Base-by-base conservation (phyloP, 2,797 vertebrate species). In the Lacerta bilineata region DNA sequence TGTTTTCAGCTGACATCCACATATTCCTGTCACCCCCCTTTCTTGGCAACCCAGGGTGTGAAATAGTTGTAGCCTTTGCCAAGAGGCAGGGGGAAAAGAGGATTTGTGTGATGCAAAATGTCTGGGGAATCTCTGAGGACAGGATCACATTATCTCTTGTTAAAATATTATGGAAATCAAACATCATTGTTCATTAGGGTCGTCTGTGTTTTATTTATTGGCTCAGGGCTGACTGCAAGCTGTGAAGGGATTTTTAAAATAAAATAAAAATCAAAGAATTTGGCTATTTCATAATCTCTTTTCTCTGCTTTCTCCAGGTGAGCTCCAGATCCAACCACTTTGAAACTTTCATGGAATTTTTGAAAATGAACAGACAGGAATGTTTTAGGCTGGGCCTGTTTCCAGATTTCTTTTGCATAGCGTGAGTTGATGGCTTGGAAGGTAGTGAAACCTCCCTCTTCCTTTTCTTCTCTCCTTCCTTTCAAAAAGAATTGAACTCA, bases 301-400 rank as follows among this genome's bases (percentile, higher is more conserved):
- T 11, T 39, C 33, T 43, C 20, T 43, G 11, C 27, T 20, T 20
- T 90, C 87, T 94, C 55, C 91, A 93, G 93, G 89, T 33, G 90
- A 81, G 80, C 89, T 94, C 92, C 75, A 36, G 91, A 90, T 88
- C 91, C 91, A 90, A 93, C 64, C 5, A 11, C 66, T 77, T 61
- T 27, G n/a, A 83, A 92, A 93, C 91, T 33, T 1, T 55, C 15
- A 83, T 83, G 84, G 71, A 81, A 71, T 93, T 88, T 93, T 23
- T 64, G 90, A 93, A 94, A 89, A 92, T 90, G 91, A 94, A 91
- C 71, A 89, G 89, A 93, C 93, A 90, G 92, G 89, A 94, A 93
- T 89, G 76, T 94, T 93, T 91, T 93, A 92, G 91, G 90, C 84
- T 80, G 72, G 89, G 84, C 90, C 92, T 91, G 90, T 92, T 89